phyloP scores from a whole-genome alignment of 2,888 invertebrate genomes.

The Chymomyza procnemis region DNA sequence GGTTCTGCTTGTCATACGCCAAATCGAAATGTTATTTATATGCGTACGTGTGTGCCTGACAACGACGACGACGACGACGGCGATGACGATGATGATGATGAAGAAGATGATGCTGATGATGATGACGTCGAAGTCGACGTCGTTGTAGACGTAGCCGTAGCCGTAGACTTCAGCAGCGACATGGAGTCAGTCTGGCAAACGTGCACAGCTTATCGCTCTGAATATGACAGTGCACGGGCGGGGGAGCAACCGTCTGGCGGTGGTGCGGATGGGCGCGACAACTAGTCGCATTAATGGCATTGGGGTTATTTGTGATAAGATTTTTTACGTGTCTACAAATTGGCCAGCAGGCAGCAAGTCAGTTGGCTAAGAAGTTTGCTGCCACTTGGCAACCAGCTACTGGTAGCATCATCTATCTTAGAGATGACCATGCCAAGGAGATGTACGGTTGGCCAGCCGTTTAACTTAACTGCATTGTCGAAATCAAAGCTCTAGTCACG shows the following conservation, averaged over 20 bases:
- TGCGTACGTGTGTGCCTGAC: conserved; percentile 61
- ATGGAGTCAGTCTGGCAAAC: conserved; percentile 53
- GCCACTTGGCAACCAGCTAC: background rate
- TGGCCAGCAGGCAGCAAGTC: conserved; percentile 38
- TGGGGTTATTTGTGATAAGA: conserved; percentile 51
- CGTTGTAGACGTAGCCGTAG: background rate
- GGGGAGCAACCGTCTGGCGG: background rate
- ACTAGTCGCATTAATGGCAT: background rate
- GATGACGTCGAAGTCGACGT: background rate
- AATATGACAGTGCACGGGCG: background rate
- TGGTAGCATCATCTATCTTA: background rate
- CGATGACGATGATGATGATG: background rate
- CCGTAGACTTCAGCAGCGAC: background rate
- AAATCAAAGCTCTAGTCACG: background rate
- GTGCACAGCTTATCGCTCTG: conserved; percentile 60
- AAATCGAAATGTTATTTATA: conserved; percentile 71
- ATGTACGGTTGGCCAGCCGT: no score
- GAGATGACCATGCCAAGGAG: conserved; percentile 8
- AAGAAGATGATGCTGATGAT: background rate
- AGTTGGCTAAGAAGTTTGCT: background rate
- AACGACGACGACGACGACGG: background rate
- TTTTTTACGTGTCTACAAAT: conserved; percentile 62
- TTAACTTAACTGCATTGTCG: background rate
- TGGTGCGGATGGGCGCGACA: background rate
- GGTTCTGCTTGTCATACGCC: conserved; percentile 61